These are phyloP conservation scores for Orthonevra nobilis DNA, from an alignment of 2,888 invertebrate genomes.

Conservation along the genomic window DNA sequence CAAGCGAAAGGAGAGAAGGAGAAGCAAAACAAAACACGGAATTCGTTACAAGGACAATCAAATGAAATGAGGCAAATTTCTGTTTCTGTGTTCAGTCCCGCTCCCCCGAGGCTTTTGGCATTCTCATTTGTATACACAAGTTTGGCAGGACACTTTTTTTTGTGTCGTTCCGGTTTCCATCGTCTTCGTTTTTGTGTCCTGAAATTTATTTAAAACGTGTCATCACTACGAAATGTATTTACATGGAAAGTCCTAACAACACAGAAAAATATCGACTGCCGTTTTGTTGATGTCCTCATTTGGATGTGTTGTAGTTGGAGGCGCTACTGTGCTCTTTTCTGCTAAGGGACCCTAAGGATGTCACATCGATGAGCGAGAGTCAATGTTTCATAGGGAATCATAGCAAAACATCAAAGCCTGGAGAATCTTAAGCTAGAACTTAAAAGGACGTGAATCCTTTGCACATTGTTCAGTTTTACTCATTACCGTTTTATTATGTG, in stretches of 20 bases:
- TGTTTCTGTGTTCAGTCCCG: slow-evolving; percentile 9
- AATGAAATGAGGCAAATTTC: slow-evolving; percentile 35
- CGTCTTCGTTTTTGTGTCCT: neutral
- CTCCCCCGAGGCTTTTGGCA: neutral
- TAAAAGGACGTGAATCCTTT: neutral
- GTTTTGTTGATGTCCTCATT: slow-evolving; percentile 28
- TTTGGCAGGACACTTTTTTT: slow-evolving; percentile 18
- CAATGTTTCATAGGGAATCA: slow-evolving; percentile 17
- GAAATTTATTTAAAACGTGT: slow-evolving; percentile 61
- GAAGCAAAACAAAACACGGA: slow-evolving; percentile 23
- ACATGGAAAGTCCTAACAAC: slow-evolving; percentile 9
- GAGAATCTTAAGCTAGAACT: neutral
- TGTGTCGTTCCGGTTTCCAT: slow-evolving; percentile 2
- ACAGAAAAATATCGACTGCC: neutral
- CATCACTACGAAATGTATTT: slow-evolving; percentile 48
- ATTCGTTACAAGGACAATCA: slow-evolving; percentile 57
- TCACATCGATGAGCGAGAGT: slow-evolving; percentile 31
- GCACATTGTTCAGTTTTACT: neutral
- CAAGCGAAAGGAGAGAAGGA: neutral
- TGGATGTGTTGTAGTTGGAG: slow-evolving; percentile 40
- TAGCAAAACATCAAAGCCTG: neutral
- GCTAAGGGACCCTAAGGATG: too few relatives aligned
- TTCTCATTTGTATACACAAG: neutral
- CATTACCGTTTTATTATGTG: too few relatives aligned
- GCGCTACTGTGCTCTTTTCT: slow-evolving; percentile 14